Evolutionary conservation across 2,888 invertebrate species (phyloP), one percentile per base, ranked within the genome.

Genomic region (Carterocephalus palaemon): DNA sequence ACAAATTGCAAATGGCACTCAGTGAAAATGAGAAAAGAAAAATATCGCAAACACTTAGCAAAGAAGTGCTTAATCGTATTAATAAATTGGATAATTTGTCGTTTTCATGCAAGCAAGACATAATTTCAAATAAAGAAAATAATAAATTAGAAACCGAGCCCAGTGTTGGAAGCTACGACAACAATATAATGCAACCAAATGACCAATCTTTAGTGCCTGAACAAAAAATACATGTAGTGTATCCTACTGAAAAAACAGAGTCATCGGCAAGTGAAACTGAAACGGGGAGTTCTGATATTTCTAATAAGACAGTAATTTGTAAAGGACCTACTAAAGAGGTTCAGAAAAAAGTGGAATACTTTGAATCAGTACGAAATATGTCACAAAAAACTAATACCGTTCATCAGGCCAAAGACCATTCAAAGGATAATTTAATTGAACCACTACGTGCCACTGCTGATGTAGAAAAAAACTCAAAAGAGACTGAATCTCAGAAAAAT

Each of bases 331-430:
- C 88, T 49, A 90, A 91, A 46, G 90, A 90, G 54, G 90, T 93
- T 0, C 89, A 90, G 45, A 90, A 90, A 59, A 95, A 92, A 72
- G 92, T 95, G 1, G 91, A 93, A 68, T 95, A 93, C 75, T 95
- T 94, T 66, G 95, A 95, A 73, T 91, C 90, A 2, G 90, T 90
- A 0, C 89, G 89, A 54, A 88, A 81, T 37, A 72, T 85, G 2
- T 75, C 82, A 19, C 88, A 88, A n/a, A 70, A 80, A 34, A 70
- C 73, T 22, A 81, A 78, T 52, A 83, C 75, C 3, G 71, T 88
- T 46, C 88, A 89, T 53, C 89, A 88, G 47, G 87, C 89, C 0
- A 79, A 87, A 46, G 89, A 89, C 56, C 86, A 78, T 57, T 82
- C 84, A 1, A 74, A 82, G 56, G 81, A 83, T 50, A 82, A 78